Evolutionary conservation across 2,113 vertebrate genomes (phyloP).

Genomic region (Xerus inauris): DNA sequence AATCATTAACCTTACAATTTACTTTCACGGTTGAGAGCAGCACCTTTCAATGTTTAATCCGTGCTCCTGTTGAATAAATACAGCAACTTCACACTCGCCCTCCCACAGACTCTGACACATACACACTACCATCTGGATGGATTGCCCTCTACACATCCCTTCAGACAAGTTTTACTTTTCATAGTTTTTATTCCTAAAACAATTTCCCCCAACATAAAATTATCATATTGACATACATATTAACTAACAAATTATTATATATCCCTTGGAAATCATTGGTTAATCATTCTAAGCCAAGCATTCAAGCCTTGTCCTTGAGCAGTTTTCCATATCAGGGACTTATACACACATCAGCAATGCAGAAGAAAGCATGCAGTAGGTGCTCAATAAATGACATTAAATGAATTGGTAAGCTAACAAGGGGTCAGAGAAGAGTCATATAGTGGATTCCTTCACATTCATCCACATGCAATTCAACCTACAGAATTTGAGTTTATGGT

Average conservation of each 20-base stretch:
- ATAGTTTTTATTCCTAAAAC: conserved; percentile 19
- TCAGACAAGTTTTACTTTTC: not conserved
- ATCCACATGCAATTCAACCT: not conserved
- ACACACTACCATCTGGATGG: not conserved
- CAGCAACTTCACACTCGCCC: not conserved
- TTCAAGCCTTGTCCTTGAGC: not conserved
- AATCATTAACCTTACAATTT: not conserved
- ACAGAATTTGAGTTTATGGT: not conserved
- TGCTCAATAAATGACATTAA: not conserved
- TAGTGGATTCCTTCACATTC: not conserved
- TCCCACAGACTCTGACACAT: not conserved
- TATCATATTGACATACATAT: not conserved
- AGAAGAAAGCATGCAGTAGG: not conserved
- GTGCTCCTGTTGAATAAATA: not conserved
- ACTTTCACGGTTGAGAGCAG: not conserved
- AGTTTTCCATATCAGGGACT: not conserved
- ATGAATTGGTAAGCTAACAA: not conserved
- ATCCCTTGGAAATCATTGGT: not conserved
- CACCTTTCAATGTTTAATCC: conserved; percentile 28
- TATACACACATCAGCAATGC: not conserved
- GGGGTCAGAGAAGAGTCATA: not conserved
- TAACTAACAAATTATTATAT: not conserved
- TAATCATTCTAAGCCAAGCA: conserved; percentile 30
- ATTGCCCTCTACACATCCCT: not conserved
- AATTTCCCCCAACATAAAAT: not conserved